Conservation (phyloP, 2,888 invertebrate species). For the Cinara cedri region DNA sequence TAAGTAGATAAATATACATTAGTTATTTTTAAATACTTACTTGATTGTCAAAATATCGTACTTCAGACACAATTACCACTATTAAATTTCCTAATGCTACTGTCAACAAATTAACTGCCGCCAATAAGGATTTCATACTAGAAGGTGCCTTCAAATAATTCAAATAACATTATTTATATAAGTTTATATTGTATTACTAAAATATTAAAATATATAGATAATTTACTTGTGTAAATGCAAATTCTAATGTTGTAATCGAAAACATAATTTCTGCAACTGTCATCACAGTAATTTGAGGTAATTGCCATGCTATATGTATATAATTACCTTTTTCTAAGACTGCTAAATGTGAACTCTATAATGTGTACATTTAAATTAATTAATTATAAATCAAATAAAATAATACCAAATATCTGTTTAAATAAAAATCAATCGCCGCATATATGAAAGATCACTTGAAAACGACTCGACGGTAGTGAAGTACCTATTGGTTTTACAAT, state of each 20-base stretch:
- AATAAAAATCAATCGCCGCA: too few species aligned
- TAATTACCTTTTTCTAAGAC: slow-evolving; percentile 69
- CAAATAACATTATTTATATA: slow-evolving; percentile 34
- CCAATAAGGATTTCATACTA: slow-evolving; percentile 92
- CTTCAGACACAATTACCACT: slow-evolving; percentile 86
- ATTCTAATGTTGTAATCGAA: slow-evolving; percentile 92
- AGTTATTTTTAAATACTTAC: slow-evolving; percentile 64
- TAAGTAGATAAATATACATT: not conserved
- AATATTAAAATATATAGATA: not conserved
- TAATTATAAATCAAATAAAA: slow-evolving; percentile 11
- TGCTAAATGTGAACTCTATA: slow-evolving; percentile 60
- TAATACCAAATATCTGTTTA: slow-evolving; percentile 1
- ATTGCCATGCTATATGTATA: slow-evolving; percentile 81
- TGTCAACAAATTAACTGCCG: slow-evolving; percentile 90
- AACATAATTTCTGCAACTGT: slow-evolving; percentile 95
- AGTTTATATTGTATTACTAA: slow-evolving; percentile 14
- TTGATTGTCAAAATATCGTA: slow-evolving; percentile 76
- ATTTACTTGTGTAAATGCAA: slow-evolving; percentile 83
- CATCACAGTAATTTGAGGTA: slow-evolving; percentile 92
- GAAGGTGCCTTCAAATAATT: slow-evolving; percentile 75
- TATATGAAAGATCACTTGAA: too few species aligned
- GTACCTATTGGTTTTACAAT: too few species aligned
- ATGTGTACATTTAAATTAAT: not conserved
- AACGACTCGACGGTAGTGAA: too few species aligned
- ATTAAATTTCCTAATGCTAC: slow-evolving; percentile 93